A percentile compares a stretch with the other conserved stretches of the same genome.
Conservation (phyloP, 2,113 vertebrate genomes). For the Solea senegalensis region DNA sequence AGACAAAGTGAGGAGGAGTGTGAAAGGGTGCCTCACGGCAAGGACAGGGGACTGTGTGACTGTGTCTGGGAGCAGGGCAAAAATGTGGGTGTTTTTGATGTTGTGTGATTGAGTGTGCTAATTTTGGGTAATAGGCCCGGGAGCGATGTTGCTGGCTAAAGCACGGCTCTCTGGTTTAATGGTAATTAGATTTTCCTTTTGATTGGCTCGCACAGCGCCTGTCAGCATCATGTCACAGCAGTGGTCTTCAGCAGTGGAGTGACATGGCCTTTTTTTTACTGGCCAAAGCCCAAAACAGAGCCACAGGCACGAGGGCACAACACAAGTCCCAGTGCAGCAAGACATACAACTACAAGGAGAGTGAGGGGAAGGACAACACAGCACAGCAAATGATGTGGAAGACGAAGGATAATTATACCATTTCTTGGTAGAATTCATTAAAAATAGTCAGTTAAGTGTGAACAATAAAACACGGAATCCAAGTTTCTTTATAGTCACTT, state of each 20-base stretch:
- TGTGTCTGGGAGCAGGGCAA: constrained; percentile 28
- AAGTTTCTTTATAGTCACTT: too few relatives aligned
- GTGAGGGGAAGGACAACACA: constrained; percentile 1
- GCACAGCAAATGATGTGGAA: neutral
- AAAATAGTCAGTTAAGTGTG: too few relatives aligned
- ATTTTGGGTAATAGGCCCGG: constrained; percentile 69
- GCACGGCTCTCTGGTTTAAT: constrained; percentile 62
- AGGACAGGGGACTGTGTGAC: constrained; percentile 35
- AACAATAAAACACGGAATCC: too few relatives aligned
- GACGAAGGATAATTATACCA: neutral
- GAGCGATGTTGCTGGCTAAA: constrained; percentile 60
- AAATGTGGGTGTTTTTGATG: constrained; percentile 37
- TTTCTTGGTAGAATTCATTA: too few relatives aligned
- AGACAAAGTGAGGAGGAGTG: constrained; percentile 39
- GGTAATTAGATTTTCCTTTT: constrained; percentile 77
- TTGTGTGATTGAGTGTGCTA: constrained; percentile 44
- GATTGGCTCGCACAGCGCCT: constrained; percentile 60
- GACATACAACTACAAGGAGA: constrained; percentile 10
- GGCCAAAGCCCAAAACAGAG: constrained; percentile 47
- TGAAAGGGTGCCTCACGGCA: constrained; percentile 45
- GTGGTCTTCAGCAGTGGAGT: constrained; percentile 50
- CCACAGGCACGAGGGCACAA: constrained; percentile 17
- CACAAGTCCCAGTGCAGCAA: constrained; percentile 1
- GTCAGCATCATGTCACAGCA: constrained; percentile 71
- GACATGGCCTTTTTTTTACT: constrained; percentile 64